These are phyloP conservation scores for Elysia crispata DNA, from an alignment of 2,888 invertebrate genomes.

Conservation along the genomic window DNA sequence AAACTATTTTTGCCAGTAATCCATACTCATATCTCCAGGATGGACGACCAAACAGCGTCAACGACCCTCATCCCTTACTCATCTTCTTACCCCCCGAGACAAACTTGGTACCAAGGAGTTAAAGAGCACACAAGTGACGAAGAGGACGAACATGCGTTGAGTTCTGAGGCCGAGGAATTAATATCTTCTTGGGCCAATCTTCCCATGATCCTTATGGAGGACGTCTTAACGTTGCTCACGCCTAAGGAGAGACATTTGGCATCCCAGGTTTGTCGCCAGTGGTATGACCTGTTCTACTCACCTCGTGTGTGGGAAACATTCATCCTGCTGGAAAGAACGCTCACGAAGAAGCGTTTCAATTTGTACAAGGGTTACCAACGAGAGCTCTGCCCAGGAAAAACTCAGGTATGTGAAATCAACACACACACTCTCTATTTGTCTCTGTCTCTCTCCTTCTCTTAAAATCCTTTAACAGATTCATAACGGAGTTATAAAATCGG, in stretches of 20 bases:
- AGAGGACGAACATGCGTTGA: constrained; percentile 18
- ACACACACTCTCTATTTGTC: too few relatives aligned
- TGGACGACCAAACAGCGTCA: background rate
- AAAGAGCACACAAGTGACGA: background rate
- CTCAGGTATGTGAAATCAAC: constrained; percentile 66
- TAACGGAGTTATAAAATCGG: too few relatives aligned
- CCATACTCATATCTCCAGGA: too few relatives aligned
- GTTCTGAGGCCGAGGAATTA: constrained; percentile 49
- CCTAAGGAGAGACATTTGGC: constrained; percentile 85
- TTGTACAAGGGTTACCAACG: constrained; percentile 90
- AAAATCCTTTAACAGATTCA: too few relatives aligned
- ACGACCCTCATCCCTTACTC: constrained; percentile 21
- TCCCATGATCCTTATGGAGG: constrained; percentile 86
- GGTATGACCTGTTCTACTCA: constrained; percentile 82
- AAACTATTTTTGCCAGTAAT: too few relatives aligned
- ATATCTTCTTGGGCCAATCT: constrained; percentile 81
- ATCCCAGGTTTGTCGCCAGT: constrained; percentile 79
- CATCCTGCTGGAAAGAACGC: constrained; percentile 84
- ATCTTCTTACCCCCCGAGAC: constrained; percentile 10
- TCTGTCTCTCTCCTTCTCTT: too few relatives aligned
- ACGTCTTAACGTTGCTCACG: constrained; percentile 84
- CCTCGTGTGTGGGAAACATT: constrained; percentile 86
- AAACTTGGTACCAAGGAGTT: background rate
- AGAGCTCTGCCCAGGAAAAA: constrained; percentile 79
- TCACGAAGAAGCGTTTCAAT: constrained; percentile 87